phyloP scores from a whole-genome alignment of 2,888 invertebrate genomes.

The Lottia scabra region DNA sequence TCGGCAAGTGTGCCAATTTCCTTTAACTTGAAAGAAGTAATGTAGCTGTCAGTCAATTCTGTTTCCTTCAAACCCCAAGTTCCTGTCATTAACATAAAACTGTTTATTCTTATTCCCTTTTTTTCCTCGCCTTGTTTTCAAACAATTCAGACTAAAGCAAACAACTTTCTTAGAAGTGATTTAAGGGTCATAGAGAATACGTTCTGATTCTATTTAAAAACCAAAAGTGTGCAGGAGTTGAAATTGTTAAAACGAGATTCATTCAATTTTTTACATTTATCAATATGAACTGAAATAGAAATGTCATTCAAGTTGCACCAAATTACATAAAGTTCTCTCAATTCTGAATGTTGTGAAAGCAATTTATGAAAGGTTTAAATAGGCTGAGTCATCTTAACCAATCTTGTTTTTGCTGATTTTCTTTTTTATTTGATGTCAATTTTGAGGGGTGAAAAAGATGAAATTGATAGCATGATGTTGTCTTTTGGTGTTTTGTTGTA shows the following conservation, averaged over 20 bases:
- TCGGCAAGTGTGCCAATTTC: slow-evolving; percentile 6
- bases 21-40: neutral
- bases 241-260: neutral
- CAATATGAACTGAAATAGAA: slow-evolving; percentile 16
- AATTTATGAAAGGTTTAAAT: slow-evolving; percentile 18
- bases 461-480: slow-evolving; percentile 18
- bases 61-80: neutral
- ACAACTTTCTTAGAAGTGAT: neutral
- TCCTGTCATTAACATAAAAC: slow-evolving; percentile 3
- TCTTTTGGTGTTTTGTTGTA: neutral
- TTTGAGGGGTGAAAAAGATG: slow-evolving; percentile 20
- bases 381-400: neutral
- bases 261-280: slow-evolving; percentile 21
- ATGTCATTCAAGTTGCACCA: slow-evolving; percentile 13
- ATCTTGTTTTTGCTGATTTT: neutral
- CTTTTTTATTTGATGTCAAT: slow-evolving; percentile 13
- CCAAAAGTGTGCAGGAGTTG: slow-evolving; percentile 1
- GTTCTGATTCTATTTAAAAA: slow-evolving; percentile 1
- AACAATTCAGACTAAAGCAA: neutral
- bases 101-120: neutral
- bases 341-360: slow-evolving; percentile 10
- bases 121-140: neutral
- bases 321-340: slow-evolving; percentile 15
- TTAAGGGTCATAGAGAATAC: neutral
- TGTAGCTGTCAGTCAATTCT: neutral